A percentile compares a stretch with the other conserved stretches of the same genome.
These are phyloP conservation scores for Xanthia icteritia DNA, from an alignment of 2,888 invertebrate genomes.

Conservation along the genomic window DNA sequence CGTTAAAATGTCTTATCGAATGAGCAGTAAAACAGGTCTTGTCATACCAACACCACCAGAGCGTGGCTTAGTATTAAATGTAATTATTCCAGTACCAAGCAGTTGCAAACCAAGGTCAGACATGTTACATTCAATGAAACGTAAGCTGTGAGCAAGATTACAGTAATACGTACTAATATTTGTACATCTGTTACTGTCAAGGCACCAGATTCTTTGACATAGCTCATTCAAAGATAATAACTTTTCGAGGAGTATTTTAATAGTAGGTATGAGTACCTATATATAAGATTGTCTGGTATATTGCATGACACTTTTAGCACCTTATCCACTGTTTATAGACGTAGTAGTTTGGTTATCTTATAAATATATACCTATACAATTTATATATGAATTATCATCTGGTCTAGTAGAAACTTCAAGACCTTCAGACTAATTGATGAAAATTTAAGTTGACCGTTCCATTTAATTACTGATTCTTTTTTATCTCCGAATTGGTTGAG, in stretches of 20 bases:
- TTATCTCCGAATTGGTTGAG: slow-evolving; percentile 19
- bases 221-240: slow-evolving; percentile 13
- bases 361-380: too few relatives aligned
- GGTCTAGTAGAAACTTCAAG: not conserved
- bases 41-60: slow-evolving; percentile 38
- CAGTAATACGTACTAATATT: slow-evolving; percentile 63
- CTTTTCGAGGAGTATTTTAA: slow-evolving; percentile 2
- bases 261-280: not conserved
- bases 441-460: not conserved
- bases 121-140: slow-evolving; percentile 61
- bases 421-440: not conserved
- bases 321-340: not conserved
- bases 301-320: not conserved
- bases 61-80: slow-evolving; percentile 48
- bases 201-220: slow-evolving; percentile 42
- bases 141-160: slow-evolving; percentile 51
- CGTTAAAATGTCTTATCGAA: slow-evolving; percentile 52
- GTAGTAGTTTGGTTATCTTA: too few relatives aligned
- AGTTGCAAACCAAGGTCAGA: slow-evolving; percentile 57
- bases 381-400: not conserved
- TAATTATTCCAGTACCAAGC: slow-evolving; percentile 55
- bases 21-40: slow-evolving; percentile 45
- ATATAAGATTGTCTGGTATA: not conserved
- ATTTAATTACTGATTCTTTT: not conserved
- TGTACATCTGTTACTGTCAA: slow-evolving; percentile 62